A percentile compares a stretch with the other conserved stretches of the same genome.
Evolutionary conservation across 2,797 vertebrate genomes (phyloP).

Genomic region (Taenioides sp.): DNA sequence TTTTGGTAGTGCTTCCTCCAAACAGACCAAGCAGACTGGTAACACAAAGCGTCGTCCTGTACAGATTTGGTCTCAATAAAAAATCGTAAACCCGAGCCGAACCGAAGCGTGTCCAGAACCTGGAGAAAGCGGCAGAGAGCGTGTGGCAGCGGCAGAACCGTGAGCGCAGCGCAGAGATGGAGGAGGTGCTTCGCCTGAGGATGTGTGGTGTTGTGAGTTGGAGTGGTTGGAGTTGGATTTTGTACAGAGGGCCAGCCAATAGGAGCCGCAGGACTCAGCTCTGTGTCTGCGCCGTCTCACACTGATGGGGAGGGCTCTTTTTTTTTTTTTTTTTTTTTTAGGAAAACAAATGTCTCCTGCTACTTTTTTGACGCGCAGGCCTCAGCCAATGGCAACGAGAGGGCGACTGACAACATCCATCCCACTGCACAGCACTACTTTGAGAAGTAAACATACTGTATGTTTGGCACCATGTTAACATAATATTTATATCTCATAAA

Average conservation of each 20-base stretch:
- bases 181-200: constrained; percentile 72
- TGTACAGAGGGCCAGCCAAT: constrained; percentile 82
- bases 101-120: constrained; percentile 31
- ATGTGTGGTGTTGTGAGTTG: constrained; percentile 77
- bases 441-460: constrained; percentile 60
- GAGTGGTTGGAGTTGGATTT: constrained; percentile 79
- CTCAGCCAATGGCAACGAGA: constrained; percentile 94
- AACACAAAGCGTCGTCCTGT: constrained; percentile 2
- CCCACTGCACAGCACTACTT: constrained; percentile 78
- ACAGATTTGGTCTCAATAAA: background rate
- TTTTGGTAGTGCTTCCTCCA: constrained; percentile 64
- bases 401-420: constrained; percentile 88
- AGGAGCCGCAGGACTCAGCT: constrained; percentile 77
- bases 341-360: constrained; percentile 91
- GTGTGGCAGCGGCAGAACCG: constrained; percentile 49
- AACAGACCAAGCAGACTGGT: background rate
- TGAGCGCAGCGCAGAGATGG: constrained; percentile 40
- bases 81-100: constrained; percentile 16
- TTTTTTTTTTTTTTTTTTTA: constrained; percentile 65
- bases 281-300: constrained; percentile 81
- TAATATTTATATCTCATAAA: background rate
- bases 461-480: background rate
- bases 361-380: constrained; percentile 98
- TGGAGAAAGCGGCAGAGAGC: constrained; percentile 21
- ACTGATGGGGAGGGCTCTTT: constrained; percentile 83